Evolutionary conservation across 2,888 invertebrate genomes (phyloP), one percentile per base, ranked within the genome.

Genomic region (Myopa tessellatipennis): DNA sequence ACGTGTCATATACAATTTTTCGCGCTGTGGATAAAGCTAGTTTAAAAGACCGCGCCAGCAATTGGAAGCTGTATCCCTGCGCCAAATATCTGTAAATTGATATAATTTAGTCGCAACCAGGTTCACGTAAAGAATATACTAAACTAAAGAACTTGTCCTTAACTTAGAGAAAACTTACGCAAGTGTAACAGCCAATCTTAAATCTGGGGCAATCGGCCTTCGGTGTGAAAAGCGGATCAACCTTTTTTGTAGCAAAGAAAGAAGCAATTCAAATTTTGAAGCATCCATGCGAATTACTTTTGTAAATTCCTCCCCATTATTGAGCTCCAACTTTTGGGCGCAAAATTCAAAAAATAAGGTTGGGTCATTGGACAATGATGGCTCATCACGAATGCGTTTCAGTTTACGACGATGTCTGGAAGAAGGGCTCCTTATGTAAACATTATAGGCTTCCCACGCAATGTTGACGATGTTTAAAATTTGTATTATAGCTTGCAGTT

Each of bases 1-100:
- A 77, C 4, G 73, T 73, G 68, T 79, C 77, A 16, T 73, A 45
- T 61, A 77, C 74, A 67, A 76, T 73, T 63, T 70, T n/a, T 26
- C 77, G 36, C 26, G 76, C 79, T 12, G 79, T 79, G 34, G 74
- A 76, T 61, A 67, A 50, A 12, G 70, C 65, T 3, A 65, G 34
- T 34, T 65, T 65, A 34, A 36, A 38, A 12, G 36, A 26, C 65
- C 65, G 34, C 16, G 65, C 65, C 65, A 65, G 34, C 16, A 36
- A 4, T 18, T 65, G 65, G 16, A 38, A 38, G 16, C 26, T 26
- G 26, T 26, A 26, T 26, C 26, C 26, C 26, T 26, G 26, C 26
- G 26, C 26, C 26, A 26, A 71, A 10, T 70, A 71, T 5, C 58
- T 58, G 58, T 16, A 76, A 58, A 36, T 78, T 70, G 52, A 72